A percentile compares a stretch with the other conserved stretches of the same genome.
These are phyloP conservation scores for Helobdella robusta DNA, from an alignment of 2,888 invertebrate genomes.

Conservation along the genomic window DNA sequence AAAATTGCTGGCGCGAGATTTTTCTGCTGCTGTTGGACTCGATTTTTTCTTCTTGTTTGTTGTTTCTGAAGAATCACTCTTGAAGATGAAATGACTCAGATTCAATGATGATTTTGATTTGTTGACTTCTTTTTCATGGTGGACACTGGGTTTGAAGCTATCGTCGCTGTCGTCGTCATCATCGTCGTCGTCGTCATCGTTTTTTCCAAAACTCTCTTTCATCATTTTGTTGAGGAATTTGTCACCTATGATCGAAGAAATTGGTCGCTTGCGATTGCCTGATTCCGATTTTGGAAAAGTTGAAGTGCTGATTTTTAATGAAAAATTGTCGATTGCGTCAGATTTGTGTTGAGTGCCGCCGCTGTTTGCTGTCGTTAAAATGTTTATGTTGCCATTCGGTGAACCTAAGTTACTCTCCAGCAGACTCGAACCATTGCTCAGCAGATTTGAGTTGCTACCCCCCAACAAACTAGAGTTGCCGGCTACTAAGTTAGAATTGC, in stretches of 20 bases:
- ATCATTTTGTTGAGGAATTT: background rate
- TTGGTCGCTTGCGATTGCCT: too few species aligned
- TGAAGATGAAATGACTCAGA: background rate
- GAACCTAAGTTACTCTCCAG: too few species aligned
- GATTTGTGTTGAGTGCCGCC: background rate
- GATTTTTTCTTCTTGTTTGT: background rate
- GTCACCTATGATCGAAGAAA: too few species aligned
- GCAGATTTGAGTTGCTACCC: too few species aligned
- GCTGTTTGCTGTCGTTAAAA: background rate
- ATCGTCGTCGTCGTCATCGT: conserved; percentile 9
- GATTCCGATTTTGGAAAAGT: too few species aligned
- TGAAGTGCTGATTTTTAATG: too few species aligned
- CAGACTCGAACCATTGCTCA: too few species aligned
- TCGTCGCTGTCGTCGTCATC: conserved; percentile 20
- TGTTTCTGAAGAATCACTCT: background rate
- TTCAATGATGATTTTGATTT: background rate
- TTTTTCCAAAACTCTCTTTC: background rate
- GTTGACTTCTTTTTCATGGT: background rate
- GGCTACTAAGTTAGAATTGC: background rate
- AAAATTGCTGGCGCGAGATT: too few species aligned
- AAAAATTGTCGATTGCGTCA: background rate
- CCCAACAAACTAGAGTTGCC: too few species aligned
- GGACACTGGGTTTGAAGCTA: conserved; percentile 15
- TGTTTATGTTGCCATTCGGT: too few species aligned
- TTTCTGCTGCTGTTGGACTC: background rate